These are phyloP conservation scores for Paramormyrops kingsleyae DNA, from an alignment of 2,113 vertebrate genomes.

Conservation along the genomic window DNA sequence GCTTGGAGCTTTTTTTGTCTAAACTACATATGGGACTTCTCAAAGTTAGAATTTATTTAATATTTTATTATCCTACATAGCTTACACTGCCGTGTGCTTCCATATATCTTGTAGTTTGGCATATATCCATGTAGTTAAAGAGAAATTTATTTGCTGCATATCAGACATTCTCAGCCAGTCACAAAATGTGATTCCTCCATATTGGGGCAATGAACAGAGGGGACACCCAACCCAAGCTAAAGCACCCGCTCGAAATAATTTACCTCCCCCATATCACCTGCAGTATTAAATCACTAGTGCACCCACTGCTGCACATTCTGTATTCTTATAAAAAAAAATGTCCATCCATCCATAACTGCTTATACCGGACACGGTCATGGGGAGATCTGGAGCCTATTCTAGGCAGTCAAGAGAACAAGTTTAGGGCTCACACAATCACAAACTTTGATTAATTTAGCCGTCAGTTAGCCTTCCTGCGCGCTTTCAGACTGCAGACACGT, in stretches of 20 bases:
- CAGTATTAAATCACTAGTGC: background rate
- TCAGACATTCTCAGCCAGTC: background rate
- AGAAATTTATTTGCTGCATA: background rate
- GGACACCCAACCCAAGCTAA: background rate
- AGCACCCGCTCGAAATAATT: background rate
- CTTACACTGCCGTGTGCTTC: background rate
- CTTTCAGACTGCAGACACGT: background rate
- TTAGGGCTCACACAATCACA: background rate
- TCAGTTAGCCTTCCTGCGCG: background rate
- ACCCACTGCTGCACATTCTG: background rate
- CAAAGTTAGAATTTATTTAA: background rate
- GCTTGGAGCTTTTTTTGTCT: background rate
- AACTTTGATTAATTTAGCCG: background rate
- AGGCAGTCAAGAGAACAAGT: background rate
- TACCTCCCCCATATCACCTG: background rate
- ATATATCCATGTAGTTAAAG: background rate
- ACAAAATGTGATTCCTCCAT: background rate
- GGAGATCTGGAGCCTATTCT: background rate
- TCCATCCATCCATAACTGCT: background rate
- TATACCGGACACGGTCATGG: background rate
- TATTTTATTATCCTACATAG: background rate
- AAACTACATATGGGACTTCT: background rate
- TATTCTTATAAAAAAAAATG: background rate
- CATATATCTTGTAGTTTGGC: too few species aligned
- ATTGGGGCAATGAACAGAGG: background rate